Evolutionary conservation across 1,140 invertebrate genomes (phyloP).

Genomic region (Bombus soroeensis): DNA sequence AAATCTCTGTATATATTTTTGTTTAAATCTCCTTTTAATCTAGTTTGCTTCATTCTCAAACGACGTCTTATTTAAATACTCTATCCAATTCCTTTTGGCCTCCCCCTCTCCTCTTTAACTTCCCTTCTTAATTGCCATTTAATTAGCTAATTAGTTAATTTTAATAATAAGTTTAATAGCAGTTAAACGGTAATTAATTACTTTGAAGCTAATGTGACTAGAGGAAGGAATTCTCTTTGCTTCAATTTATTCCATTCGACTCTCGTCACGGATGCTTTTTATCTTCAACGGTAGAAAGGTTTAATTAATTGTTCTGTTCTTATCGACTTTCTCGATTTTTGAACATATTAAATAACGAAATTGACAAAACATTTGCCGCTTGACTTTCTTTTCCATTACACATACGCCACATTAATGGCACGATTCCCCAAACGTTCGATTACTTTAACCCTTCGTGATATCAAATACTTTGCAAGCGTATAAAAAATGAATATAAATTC

Average conservation of each 20-base stretch:
- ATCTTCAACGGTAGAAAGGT: neutral
- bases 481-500: constrained; percentile 5
- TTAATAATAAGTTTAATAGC: neutral
- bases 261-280: neutral
- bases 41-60: neutral
- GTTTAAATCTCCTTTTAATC: neutral
- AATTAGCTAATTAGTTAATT: constrained; percentile 6
- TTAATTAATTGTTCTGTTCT: constrained; percentile 3
- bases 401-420: neutral
- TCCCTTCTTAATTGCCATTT: neutral
- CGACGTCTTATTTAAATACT: neutral
- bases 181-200: neutral
- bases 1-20: neutral
- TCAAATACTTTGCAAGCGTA: no score
- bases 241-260: neutral
- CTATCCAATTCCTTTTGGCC: neutral
- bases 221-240: neutral
- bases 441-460: neutral
- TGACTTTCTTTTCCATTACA: neutral
- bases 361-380: neutral
- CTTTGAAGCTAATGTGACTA: neutral
- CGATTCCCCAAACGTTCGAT: neutral
- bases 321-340: neutral
- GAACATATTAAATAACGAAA: neutral
- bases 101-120: neutral